These are phyloP conservation scores for Euphydryas editha DNA, from an alignment of 2,888 invertebrate species.

Conservation along the genomic window DNA sequence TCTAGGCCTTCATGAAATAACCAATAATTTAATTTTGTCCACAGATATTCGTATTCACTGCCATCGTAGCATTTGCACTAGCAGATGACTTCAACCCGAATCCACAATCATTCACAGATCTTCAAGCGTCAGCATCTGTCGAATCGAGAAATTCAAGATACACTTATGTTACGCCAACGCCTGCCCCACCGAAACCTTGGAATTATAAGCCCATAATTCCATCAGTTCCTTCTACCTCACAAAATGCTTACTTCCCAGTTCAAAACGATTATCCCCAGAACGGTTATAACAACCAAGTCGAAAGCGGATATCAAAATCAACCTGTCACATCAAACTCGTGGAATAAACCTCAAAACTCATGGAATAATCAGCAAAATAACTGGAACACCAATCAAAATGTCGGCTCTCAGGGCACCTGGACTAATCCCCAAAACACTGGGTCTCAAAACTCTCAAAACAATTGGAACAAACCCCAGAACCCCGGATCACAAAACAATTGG, in stretches of 20 bases:
- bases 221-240: constrained; percentile 38
- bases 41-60: constrained; percentile 62
- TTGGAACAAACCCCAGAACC: constrained; percentile 29
- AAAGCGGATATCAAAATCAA: neutral
- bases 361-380: constrained; percentile 42
- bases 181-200: constrained; percentile 41
- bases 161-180: constrained; percentile 51
- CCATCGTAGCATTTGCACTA: constrained; percentile 63
- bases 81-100: constrained; percentile 57
- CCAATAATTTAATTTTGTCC: constrained; percentile 43
- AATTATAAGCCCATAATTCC: constrained; percentile 13
- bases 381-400: constrained; percentile 42
- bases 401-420: constrained; percentile 37
- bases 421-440: constrained; percentile 38
- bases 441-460: constrained; percentile 36
- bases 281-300: constrained; percentile 31
- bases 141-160: constrained; percentile 57
- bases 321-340: constrained; percentile 19
- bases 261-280: constrained; percentile 49
- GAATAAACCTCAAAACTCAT: constrained; percentile 27
- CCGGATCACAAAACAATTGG: constrained; percentile 29
- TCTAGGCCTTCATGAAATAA: neutral
- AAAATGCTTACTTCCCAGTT: constrained; percentile 47
- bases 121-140: constrained; percentile 58
- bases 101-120: constrained; percentile 53